Conservation (phyloP, 2,113 vertebrate genomes). For the Tragelaphus buxtoni region DNA sequence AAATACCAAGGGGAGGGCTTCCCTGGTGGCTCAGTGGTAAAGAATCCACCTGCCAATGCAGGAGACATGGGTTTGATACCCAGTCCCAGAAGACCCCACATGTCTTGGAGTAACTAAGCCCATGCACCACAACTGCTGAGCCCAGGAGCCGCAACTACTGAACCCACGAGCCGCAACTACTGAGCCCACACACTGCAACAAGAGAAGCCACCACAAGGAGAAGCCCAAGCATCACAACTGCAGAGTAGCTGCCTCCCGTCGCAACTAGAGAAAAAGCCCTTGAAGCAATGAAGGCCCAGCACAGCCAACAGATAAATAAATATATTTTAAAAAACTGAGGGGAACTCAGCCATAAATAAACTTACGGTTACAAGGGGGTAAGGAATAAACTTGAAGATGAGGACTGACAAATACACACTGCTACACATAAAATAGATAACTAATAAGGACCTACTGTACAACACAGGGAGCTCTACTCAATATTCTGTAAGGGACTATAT, state of each 20-base stretch:
- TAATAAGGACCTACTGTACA: neutral
- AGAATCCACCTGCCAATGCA: neutral
- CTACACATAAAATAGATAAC: neutral
- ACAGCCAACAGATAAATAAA: neutral
- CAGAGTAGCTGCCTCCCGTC: neutral
- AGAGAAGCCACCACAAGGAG: neutral
- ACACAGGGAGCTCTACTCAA: neutral
- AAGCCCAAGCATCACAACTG: neutral
- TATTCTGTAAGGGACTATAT: neutral
- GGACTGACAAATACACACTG: neutral
- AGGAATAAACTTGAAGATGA: neutral
- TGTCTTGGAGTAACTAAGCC: neutral
- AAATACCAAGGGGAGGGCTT: neutral
- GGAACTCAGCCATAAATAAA: neutral
- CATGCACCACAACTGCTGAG: neutral
- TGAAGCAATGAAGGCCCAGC: neutral
- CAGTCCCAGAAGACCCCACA: neutral
- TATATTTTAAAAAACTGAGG: neutral
- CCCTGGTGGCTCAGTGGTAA: neutral
- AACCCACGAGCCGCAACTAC: neutral
- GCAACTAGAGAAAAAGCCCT: neutral
- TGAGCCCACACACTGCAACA: neutral
- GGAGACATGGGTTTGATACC: neutral
- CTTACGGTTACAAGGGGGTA: neutral
- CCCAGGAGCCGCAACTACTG: neutral